A percentile compares a stretch with the other conserved stretches of the same genome.
These are phyloP conservation scores for Coelinius sp. DNA, from an alignment of 2,888 invertebrate genomes.

Conservation along the genomic window DNA sequence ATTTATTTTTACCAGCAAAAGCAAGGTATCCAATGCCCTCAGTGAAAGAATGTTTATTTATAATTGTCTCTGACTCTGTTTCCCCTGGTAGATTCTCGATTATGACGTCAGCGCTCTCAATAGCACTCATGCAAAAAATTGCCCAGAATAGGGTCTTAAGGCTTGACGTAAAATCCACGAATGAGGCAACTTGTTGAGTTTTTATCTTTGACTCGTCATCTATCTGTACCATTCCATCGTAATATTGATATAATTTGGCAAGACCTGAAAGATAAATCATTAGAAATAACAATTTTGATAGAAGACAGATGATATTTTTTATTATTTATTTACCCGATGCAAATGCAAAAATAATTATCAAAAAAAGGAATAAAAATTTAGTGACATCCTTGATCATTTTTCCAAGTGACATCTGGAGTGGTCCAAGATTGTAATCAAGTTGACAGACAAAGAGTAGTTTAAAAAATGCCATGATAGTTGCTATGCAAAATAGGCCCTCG, in stretches of 20 bases:
- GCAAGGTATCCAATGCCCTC: slow-evolving; percentile 79
- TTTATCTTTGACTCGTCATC: slow-evolving; percentile 75
- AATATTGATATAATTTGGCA: slow-evolving; percentile 77
- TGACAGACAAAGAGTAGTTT: slow-evolving; percentile 77
- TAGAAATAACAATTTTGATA: no score
- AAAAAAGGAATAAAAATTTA: slow-evolving; percentile 76
- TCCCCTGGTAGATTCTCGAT: slow-evolving; percentile 75
- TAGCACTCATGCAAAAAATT: slow-evolving; percentile 78
- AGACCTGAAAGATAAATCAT: slow-evolving; percentile 65
- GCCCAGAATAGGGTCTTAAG: slow-evolving; percentile 81
- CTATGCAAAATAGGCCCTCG: slow-evolving; percentile 78
- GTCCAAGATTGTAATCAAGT: slow-evolving; percentile 77
- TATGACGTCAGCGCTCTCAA: slow-evolving; percentile 78
- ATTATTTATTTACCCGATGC: slow-evolving; percentile 71
- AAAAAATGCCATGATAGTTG: slow-evolving; percentile 78
- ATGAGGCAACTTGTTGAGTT: slow-evolving; percentile 75
- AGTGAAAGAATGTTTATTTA: slow-evolving; percentile 76
- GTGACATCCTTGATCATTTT: slow-evolving; percentile 80
- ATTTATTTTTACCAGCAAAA: slow-evolving; percentile 72
- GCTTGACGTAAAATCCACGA: slow-evolving; percentile 75
- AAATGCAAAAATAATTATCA: slow-evolving; percentile 71
- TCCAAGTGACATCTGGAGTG: slow-evolving; percentile 78
- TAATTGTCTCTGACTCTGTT: slow-evolving; percentile 70
- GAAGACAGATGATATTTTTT: not conserved
- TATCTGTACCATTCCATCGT: slow-evolving; percentile 76